Conservation (phyloP, 2,797 vertebrate genomes). For the Nothura maculosa region DNA sequence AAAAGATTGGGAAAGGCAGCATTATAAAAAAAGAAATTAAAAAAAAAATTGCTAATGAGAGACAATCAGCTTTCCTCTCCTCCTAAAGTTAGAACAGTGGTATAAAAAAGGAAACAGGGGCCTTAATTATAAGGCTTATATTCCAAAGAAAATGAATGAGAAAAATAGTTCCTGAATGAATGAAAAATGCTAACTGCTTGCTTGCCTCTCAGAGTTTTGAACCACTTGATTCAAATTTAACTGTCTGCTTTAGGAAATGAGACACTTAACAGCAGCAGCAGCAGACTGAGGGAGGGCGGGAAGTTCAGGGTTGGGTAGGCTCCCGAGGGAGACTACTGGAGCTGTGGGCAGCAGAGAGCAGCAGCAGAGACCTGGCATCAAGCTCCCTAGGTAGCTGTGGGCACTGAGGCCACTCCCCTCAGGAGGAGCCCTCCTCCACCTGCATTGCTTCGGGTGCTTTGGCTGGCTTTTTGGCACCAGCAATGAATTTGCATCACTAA, state of each 20-base stretch:
- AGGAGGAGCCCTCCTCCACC: not conserved
- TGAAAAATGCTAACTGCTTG: not conserved
- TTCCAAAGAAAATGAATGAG: not conserved
- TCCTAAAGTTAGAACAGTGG: not conserved
- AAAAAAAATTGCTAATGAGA: not conserved
- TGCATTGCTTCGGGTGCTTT: not conserved
- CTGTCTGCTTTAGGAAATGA: not conserved
- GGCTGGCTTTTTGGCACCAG: not conserved
- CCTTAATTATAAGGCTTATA: not conserved
- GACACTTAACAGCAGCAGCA: not conserved
- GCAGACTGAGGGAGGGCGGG: not conserved
- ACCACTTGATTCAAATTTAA: not conserved
- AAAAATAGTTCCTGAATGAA: not conserved
- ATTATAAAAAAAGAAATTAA: not conserved
- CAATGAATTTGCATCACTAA: not conserved
- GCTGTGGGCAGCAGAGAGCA: not conserved
- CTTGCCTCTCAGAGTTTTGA: not conserved
- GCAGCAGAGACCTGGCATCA: not conserved
- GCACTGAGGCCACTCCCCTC: fast-evolving
- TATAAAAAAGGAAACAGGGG: not conserved
- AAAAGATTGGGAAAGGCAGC: not conserved
- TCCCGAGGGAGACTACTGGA: not conserved
- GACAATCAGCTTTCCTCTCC: not conserved
- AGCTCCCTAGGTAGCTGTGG: not conserved
- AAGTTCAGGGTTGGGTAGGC: not conserved